These are phyloP conservation scores for Hypomecis atomaria DNA, from an alignment of 2,888 invertebrate genomes.

Conservation along the genomic window DNA sequence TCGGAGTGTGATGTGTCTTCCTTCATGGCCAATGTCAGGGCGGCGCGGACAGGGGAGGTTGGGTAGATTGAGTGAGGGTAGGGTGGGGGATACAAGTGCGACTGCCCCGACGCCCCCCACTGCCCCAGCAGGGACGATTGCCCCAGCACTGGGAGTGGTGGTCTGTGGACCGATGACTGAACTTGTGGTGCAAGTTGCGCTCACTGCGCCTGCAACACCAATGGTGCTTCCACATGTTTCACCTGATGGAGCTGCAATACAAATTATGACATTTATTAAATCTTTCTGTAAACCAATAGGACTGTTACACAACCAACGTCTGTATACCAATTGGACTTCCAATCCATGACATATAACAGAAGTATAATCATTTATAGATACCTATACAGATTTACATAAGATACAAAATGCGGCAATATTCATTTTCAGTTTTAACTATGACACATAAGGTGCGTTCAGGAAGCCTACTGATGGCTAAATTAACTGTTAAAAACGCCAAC, in stretches of 20 bases:
- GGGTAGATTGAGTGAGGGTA: slow-evolving; percentile 90
- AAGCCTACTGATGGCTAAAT: too few relatives aligned
- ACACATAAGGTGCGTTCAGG: too few relatives aligned
- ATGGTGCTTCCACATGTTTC: slow-evolving; percentile 38
- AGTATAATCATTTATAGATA: too few relatives aligned
- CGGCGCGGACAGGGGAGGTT: slow-evolving; percentile 97
- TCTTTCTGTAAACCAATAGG: too few relatives aligned
- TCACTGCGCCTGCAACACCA: slow-evolving; percentile 30
- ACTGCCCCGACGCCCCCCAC: slow-evolving; percentile 76
- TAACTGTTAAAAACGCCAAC: too few relatives aligned
- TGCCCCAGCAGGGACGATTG: slow-evolving; percentile 49
- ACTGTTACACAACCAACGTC: too few relatives aligned
- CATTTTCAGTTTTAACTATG: too few relatives aligned
- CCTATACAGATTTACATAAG: too few relatives aligned
- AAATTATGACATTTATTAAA: slow-evolving; percentile 3
- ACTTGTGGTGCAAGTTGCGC: slow-evolving; percentile 29
- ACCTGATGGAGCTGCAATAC: slow-evolving; percentile 42
- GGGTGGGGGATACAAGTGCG: slow-evolving; percentile 87
- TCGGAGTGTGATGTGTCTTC: slow-evolving; percentile 96
- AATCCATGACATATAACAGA: too few relatives aligned
- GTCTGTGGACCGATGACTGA: slow-evolving; percentile 44
- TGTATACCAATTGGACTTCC: too few relatives aligned
- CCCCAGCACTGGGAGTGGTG: slow-evolving; percentile 43
- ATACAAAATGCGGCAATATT: too few relatives aligned
- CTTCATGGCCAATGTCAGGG: slow-evolving; percentile 98